phyloP scores from a whole-genome alignment of 2,797 vertebrate genomes.

The Ibycter americanus region DNA sequence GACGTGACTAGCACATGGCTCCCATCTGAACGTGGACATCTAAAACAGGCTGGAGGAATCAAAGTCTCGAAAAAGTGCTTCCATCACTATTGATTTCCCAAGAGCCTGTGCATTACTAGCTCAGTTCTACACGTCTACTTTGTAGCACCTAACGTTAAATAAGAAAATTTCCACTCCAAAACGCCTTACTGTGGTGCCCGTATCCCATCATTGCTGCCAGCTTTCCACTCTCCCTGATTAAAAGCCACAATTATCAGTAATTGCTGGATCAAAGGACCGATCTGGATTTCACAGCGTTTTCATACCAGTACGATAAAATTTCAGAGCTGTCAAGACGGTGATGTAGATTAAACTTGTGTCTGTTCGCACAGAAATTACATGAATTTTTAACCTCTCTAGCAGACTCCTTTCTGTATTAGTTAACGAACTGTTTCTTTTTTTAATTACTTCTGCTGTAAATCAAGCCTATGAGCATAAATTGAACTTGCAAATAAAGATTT shows the following conservation, averaged over 20 bases:
- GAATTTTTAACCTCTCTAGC: neutral
- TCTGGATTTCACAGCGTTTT: neutral
- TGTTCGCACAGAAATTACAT: neutral
- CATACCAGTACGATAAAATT: neutral
- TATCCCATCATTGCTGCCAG: neutral
- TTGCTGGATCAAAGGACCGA: neutral
- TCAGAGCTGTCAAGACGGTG: neutral
- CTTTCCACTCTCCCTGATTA: neutral
- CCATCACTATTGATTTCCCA: neutral
- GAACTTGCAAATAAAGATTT: constrained; percentile 3
- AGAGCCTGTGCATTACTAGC: neutral
- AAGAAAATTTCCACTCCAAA: neutral
- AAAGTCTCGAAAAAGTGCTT: neutral
- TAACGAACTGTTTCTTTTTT: neutral
- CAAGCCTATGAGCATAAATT: neutral
- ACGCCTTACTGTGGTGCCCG: neutral
- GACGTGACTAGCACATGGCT: neutral
- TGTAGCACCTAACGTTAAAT: neutral
- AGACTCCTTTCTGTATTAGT: neutral
- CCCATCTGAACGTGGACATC: neutral
- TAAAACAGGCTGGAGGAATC: neutral
- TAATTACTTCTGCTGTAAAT: constrained; percentile 2
- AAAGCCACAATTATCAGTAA: neutral
- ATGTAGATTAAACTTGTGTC: neutral
- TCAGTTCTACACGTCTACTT: neutral